A percentile compares a stretch with the other conserved stretches of the same genome.
Evolutionary conservation across 2,888 invertebrate genomes (phyloP).

Genomic region (Spodoptera littoralis): DNA sequence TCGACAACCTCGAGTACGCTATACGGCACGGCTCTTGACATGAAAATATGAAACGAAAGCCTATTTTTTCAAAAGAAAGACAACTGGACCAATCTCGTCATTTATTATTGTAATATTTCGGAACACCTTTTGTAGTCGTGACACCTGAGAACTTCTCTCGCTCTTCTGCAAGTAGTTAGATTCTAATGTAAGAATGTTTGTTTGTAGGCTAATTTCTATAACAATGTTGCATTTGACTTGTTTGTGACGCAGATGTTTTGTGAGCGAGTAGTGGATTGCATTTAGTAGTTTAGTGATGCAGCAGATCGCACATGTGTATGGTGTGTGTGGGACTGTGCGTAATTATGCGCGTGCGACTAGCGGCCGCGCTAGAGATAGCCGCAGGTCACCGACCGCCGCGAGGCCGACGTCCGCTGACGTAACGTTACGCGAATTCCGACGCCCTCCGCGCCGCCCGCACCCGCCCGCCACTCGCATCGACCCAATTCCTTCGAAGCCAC

Average conservation of each 20-base stretch:
- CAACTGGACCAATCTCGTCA: constrained; percentile 27
- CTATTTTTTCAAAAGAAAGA: constrained; percentile 39
- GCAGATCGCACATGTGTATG: constrained; percentile 41
- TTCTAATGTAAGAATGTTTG: not conserved
- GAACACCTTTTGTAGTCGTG: constrained; percentile 2
- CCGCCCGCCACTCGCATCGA: constrained; percentile 74
- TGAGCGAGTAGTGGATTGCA: constrained; percentile 41
- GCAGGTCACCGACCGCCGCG: constrained; percentile 85
- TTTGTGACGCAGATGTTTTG: constrained; percentile 27
- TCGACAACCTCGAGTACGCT: constrained; percentile 78
- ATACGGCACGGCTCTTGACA: constrained; percentile 71
- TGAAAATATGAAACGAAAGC: constrained; percentile 46
- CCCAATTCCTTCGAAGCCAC: constrained; percentile 87
- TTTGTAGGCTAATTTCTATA: constrained; percentile 7
- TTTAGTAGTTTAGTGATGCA: constrained; percentile 49
- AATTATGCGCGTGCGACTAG: constrained; percentile 79
- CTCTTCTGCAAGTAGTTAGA: not conserved
- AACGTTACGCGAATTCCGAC: constrained; percentile 87
- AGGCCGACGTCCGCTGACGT: constrained; percentile 88
- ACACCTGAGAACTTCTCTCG: not conserved
- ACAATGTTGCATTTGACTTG: constrained; percentile 23
- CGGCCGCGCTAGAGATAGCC: constrained; percentile 84
- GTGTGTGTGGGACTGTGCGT: constrained; percentile 61
- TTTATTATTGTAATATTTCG: constrained; percentile 28
- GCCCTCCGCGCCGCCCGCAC: constrained; percentile 65